Evolutionary conservation across 92 coral and sea anemone species (phyloP).

Genomic region (Anthopleura xanthogrammica): DNA sequence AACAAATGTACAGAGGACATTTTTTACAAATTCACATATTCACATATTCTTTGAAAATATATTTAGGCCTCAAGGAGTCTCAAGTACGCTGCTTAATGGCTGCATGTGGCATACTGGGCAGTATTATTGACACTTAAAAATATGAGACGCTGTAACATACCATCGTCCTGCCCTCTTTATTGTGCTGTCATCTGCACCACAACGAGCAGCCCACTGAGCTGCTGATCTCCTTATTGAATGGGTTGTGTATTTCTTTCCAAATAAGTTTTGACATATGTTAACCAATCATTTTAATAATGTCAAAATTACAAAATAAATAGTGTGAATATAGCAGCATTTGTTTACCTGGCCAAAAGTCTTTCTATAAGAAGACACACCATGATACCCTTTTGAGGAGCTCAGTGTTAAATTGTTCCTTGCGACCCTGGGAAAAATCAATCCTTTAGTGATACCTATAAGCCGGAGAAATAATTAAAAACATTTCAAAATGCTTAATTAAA

Average conservation of each 20-base stretch:
- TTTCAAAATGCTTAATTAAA: neutral
- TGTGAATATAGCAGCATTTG: neutral
- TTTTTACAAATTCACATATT: neutral
- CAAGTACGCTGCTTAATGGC: too few species aligned
- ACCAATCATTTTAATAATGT: neutral
- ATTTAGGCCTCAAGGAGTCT: too few species aligned
- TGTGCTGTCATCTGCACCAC: constrained; percentile 6
- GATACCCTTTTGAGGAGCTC: neutral
- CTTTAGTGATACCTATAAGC: neutral
- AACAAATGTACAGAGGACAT: too few species aligned
- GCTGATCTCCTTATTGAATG: constrained; percentile 3
- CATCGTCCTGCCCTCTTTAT: neutral
- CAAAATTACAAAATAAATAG: neutral
- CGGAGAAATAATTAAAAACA: neutral
- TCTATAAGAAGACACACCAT: constrained; percentile 2
- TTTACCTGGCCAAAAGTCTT: neutral
- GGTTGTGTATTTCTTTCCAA: constrained; percentile 1
- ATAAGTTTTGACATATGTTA: neutral
- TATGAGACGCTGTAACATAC: neutral
- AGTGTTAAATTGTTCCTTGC: neutral
- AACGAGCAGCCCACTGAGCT: constrained; percentile 4
- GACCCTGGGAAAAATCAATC: neutral
- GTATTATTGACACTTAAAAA: too few species aligned
- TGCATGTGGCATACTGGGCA: too few species aligned
- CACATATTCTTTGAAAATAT: neutral